phyloP scores from a whole-genome alignment of 2,888 invertebrate species.

The Orchesella flavescens region DNA sequence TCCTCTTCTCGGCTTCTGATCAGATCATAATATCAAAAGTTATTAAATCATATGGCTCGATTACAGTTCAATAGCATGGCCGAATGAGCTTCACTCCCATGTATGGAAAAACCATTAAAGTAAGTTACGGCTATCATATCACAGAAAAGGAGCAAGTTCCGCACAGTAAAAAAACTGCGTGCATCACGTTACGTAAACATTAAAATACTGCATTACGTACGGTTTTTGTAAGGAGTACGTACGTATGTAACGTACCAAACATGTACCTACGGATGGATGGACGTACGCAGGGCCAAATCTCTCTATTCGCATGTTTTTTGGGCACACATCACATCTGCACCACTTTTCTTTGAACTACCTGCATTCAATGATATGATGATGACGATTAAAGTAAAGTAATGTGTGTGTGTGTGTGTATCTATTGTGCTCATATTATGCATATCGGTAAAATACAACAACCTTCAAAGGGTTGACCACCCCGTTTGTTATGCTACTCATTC shows the following conservation, averaged over 20 bases:
- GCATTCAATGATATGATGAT: slow-evolving; percentile 26
- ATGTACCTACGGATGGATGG: background rate
- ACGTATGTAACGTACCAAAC: background rate
- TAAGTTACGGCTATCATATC: slow-evolving; percentile 52
- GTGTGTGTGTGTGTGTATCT: slow-evolving; percentile 12
- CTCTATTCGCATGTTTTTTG: too few species aligned
- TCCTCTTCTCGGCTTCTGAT: slow-evolving; percentile 45
- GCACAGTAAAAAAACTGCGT: slow-evolving; percentile 49
- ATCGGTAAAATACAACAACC: slow-evolving; percentile 54
- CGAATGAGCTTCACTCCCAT: slow-evolving; percentile 46
- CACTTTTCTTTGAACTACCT: slow-evolving; percentile 38
- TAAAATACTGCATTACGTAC: background rate
- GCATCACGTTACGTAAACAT: slow-evolving; percentile 20
- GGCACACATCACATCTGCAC: background rate
- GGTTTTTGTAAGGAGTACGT: background rate
- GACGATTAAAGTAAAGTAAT: too few species aligned
- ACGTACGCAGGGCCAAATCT: too few species aligned
- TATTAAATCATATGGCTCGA: slow-evolving; percentile 61
- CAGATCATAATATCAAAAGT: slow-evolving; percentile 39
- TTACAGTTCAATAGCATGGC: slow-evolving; percentile 56
- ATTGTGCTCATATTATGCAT: slow-evolving; percentile 34
- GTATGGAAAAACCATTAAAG: slow-evolving; percentile 58
- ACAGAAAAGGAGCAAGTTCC: slow-evolving; percentile 54
- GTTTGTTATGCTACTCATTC: slow-evolving; percentile 25
- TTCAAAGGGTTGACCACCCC: slow-evolving; percentile 62